phyloP scores from a whole-genome alignment of 2,888 invertebrate genomes.

The Limenitis camilla region DNA sequence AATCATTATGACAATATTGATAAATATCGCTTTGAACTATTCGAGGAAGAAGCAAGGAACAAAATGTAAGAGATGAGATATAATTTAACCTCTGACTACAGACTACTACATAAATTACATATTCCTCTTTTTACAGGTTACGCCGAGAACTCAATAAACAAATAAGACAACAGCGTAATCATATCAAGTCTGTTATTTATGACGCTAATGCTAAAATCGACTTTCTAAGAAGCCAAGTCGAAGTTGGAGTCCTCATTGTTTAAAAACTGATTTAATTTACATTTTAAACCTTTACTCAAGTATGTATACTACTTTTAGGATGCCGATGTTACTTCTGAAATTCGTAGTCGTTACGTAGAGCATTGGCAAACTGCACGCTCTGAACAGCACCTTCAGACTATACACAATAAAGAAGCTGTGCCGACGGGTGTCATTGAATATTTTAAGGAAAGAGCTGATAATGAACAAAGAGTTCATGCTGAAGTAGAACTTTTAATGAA shows the following conservation, averaged over 20 bases:
- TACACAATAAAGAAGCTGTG: slow-evolving; percentile 33
- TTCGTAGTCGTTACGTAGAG: slow-evolving; percentile 41
- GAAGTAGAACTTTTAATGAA: slow-evolving; percentile 51
- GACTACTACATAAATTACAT: background rate
- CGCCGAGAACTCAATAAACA: slow-evolving; percentile 43
- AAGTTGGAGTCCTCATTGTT: slow-evolving; percentile 34
- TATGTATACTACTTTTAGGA: slow-evolving; percentile 32
- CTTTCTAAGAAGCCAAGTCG: slow-evolving; percentile 37
- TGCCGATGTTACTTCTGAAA: slow-evolving; percentile 35
- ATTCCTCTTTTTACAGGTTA: slow-evolving; percentile 27
- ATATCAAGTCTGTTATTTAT: slow-evolving; percentile 44
- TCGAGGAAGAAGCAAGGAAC: slow-evolving; percentile 41
- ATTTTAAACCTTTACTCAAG: background rate
- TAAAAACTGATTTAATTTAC: background rate
- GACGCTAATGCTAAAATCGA: slow-evolving; percentile 44
- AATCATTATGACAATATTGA: slow-evolving; percentile 23
- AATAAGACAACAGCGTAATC: slow-evolving; percentile 46
- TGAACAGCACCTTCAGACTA: slow-evolving; percentile 44
- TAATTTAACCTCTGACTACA: background rate
- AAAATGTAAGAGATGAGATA: slow-evolving; percentile 20
- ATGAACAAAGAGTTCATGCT: slow-evolving; percentile 50
- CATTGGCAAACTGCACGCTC: slow-evolving; percentile 53
- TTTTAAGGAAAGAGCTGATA: slow-evolving; percentile 42
- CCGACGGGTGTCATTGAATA: slow-evolving; percentile 35
- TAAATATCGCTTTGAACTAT: slow-evolving; percentile 26